Base-by-base conservation (phyloP, 2,797 vertebrate species). In the Silurus lanzhouensis region DNA sequence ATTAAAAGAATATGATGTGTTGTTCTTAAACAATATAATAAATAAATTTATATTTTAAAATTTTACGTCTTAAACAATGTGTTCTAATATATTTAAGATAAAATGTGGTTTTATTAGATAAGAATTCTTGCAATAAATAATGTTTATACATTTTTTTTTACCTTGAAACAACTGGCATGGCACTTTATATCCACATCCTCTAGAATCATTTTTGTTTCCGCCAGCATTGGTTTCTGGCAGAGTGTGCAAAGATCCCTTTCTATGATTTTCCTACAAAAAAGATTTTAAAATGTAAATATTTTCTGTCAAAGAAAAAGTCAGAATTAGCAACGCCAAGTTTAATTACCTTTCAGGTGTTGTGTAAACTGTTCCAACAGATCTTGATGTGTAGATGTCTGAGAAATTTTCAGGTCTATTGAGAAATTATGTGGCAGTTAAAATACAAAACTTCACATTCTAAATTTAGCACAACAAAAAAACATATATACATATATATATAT, bases 151-250 rank as follows among this genome's bases (percentile, higher is more conserved):
- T 38, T 38, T 38, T 38, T 38, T 57, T 81, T 94, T 94, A 99
- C 98, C 95, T 97, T 99, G 90, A 99, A 99, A 93, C 98, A 99
- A 86, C 95, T 92, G 0, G 97, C 96, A 81, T 99, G 98, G 90
- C 97, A 99, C 90, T 95, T 96, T 91, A 99, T 97, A 86, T 96
- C 96, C 92, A 98, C 92, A 74, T 98, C 96, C 60, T 97, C 96
- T 91, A 99, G 94, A 90, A 99, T 94, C 94, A 99, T 99, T 94
- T 98, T 99, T 81, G 97, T 95, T 27, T 97, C 96, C 20, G 92
- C 90, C 48, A 91, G 95, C 93, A 99, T 95, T 81, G 97, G 96
- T 86, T 97, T 97, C 74, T 92, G 96, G 92, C 98, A 99, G 90
- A 90, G 93, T 83, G 96, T 96, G 92, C 98, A 99, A 92, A 98